Percentiles rank a stretch among this genome's conserved stretches.
Conservation (phyloP, 2,797 vertebrate species). For the Hyperoplus immaculatus region DNA sequence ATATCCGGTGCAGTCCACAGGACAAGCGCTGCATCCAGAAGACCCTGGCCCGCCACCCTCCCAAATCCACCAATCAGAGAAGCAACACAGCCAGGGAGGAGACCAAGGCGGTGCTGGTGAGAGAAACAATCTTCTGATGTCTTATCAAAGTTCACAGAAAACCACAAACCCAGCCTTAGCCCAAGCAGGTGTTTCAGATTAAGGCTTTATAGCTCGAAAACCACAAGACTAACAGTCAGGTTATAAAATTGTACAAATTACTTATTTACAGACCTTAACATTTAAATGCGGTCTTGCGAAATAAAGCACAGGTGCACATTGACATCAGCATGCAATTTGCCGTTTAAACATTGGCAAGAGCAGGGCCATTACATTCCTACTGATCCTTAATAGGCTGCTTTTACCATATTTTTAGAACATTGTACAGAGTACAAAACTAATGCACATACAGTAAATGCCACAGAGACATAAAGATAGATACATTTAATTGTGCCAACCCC, state of each 20-base stretch:
- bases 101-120: constrained; percentile 88
- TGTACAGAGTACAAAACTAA: neutral
- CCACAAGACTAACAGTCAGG: constrained; percentile 46
- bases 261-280: constrained; percentile 66
- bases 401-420: constrained; percentile 3
- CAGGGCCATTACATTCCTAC: constrained; percentile 14
- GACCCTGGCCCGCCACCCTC: constrained; percentile 84
- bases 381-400: constrained; percentile 49
- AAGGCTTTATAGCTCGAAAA: constrained; percentile 54
- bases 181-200: constrained; percentile 69
- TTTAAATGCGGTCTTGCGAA: constrained; percentile 61
- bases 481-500: neutral
- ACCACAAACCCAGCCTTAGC: constrained; percentile 13
- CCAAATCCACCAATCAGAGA: constrained; percentile 87
- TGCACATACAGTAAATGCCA: constrained; percentile 14
- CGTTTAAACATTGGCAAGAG: constrained; percentile 33
- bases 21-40: constrained; percentile 94
- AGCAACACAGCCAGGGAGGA: constrained; percentile 81
- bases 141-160: constrained; percentile 43
- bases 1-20: constrained; percentile 91
- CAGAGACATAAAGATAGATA: neutral
- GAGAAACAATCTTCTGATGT: constrained; percentile 35
- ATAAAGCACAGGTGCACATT: constrained; percentile 57
- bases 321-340: constrained; percentile 57
- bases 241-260: constrained; percentile 67